phyloP scores from a whole-genome alignment of 2,113 vertebrate genomes.

The Podarcis raffonei region DNA sequence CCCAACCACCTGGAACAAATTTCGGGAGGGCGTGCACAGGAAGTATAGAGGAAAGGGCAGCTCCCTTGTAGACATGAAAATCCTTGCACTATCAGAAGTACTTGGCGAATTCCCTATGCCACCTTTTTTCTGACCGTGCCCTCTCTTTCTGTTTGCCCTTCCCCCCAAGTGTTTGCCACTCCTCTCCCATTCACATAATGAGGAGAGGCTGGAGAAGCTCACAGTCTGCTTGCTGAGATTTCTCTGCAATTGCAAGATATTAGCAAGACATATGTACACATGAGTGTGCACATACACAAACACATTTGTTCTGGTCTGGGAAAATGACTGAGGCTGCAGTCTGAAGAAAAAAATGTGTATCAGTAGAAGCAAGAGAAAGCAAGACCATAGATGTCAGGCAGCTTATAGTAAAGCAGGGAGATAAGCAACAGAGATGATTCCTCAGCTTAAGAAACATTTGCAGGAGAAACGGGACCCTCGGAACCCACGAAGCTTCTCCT shows the following conservation, averaged over 20 bases:
- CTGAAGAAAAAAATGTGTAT: neutral
- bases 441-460: neutral
- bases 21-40: too few species aligned
- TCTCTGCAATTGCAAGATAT: neutral
- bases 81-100: too few species aligned
- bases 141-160: neutral
- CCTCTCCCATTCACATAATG: neutral
- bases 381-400: neutral
- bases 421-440: neutral
- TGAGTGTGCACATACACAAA: neutral
- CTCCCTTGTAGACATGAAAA: too few species aligned
- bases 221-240: neutral
- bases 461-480: neutral
- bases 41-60: too few species aligned
- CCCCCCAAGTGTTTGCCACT: neutral
- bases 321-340: neutral
- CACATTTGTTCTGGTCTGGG: neutral
- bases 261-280: too few species aligned
- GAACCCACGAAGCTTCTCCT: too few species aligned
- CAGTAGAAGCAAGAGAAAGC: neutral
- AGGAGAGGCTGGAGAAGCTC: neutral
- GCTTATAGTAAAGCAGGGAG: neutral
- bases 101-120: too few species aligned
- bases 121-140: neutral
- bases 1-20: too few species aligned